These are phyloP conservation scores for Nyctibius grandis DNA, from an alignment of 2,797 vertebrate genomes.

Conservation along the genomic window DNA sequence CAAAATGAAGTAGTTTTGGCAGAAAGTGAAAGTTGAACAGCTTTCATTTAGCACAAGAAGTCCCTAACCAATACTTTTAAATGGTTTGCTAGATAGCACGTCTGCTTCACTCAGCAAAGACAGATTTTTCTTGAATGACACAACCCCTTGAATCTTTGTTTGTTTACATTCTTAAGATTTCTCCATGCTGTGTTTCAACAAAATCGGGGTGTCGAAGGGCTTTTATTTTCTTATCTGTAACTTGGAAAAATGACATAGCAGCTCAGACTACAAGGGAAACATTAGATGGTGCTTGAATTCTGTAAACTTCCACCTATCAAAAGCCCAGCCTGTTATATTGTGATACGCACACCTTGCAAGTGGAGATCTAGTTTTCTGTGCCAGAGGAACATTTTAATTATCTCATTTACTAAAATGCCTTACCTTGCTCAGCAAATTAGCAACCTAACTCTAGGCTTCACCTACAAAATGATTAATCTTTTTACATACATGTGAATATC, in stretches of 20 bases:
- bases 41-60: slow-evolving; percentile 15
- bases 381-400: neutral
- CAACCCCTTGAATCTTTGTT: neutral
- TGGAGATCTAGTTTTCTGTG: neutral
- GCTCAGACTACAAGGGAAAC: neutral
- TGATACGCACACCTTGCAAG: neutral
- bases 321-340: neutral
- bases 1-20: neutral
- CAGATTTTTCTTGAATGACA: slow-evolving; percentile 39
- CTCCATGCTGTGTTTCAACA: neutral
- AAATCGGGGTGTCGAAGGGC: neutral
- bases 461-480: neutral
- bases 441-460: neutral
- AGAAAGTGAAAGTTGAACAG: slow-evolving; percentile 19
- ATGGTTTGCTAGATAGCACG: neutral
- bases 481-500: neutral
- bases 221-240: neutral
- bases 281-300: neutral
- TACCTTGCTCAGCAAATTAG: neutral
- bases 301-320: neutral
- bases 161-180: slow-evolving; percentile 2
- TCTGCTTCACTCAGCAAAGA: neutral
- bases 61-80: slow-evolving; percentile 14
- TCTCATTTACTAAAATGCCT: neutral
- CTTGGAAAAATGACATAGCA: neutral